Base-by-base conservation (phyloP, 1,140 invertebrate species). In the Drosophila tristis region DNA sequence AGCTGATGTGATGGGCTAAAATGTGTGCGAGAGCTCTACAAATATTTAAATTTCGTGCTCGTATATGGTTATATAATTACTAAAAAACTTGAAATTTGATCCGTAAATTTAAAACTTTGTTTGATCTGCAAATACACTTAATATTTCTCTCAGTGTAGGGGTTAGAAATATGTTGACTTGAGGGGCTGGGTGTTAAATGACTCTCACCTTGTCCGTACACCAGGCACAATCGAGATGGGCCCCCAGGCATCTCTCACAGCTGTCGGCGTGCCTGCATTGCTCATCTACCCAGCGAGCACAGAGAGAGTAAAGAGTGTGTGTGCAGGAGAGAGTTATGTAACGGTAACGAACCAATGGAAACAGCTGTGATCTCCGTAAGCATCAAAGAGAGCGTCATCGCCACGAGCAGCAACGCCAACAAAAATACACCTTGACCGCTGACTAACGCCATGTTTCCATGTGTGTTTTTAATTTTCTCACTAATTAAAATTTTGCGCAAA, bases 171-270 rank as follows among this genome's bases (percentile, higher is more conserved):
- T 39, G 4, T 11, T 4, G 35, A 39, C 2, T 39, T 39, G 35
- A 13, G 35, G 35, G 35, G 35, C 5, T 29, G 31, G 31, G 0
- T 39, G 35, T 5, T 39, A 4, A 39, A 39, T 39, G 11, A 1
- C 4, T 4, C 74, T 74, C 44, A 93, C 92, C 91, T 91, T 92
- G 50, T 92, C 92, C 16, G 92, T 92, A 58, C 92, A 93, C 92
- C 92, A 93, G 31, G 92, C 82, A 39, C 92, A 93, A 2, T 57
- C 54, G 9, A 78, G 50, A 43, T 80, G 80, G 0, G 87, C 81
- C 2, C 77, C 76, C 0, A 93, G 64, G 43, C 92, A 93, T 13
- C 74, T 70, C 26, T 92, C 86, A 48, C 92, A 93, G n/a, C 73
- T 84, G 51, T 90, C 91, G 7, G 86, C 49, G 11, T 78, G 74